Evolutionary conservation across 2,888 invertebrate genomes (phyloP).

Genomic region (Stenotaenia linearis): DNA sequence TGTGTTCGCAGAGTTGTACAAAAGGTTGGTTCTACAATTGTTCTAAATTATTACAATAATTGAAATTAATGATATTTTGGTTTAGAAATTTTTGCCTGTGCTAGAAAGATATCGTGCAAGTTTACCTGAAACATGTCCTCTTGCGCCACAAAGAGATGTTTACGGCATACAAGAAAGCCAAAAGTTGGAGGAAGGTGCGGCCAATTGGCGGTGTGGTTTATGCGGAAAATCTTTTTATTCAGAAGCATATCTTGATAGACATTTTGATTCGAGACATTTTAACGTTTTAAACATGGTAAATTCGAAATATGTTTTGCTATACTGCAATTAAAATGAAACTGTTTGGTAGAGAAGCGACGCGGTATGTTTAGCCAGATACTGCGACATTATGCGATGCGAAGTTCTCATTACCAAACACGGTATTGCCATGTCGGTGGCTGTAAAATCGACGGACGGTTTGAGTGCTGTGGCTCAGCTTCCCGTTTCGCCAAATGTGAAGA

Average conservation of each 20-base stretch:
- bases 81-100: slow-evolving; percentile 78
- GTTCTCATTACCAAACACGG: slow-evolving; percentile 54
- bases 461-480: slow-evolving; percentile 20
- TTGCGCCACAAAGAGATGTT: slow-evolving; percentile 79
- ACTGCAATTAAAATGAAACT: not conserved
- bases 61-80: slow-evolving; percentile 18
- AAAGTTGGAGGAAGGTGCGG: slow-evolving; percentile 75
- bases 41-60: not conserved
- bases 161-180: slow-evolving; percentile 80
- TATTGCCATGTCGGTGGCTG: not conserved
- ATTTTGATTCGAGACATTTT: slow-evolving; percentile 83
- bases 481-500: not conserved
- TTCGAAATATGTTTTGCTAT: not conserved
- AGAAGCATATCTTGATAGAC: slow-evolving; percentile 76
- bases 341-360: slow-evolving; percentile 74
- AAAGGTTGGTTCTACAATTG: slow-evolving; percentile 51
- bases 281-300: slow-evolving; percentile 72
- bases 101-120: slow-evolving; percentile 81
- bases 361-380: slow-evolving; percentile 87
- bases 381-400: slow-evolving; percentile 93
- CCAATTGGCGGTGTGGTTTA: slow-evolving; percentile 84
- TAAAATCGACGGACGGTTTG: not conserved
- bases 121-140: slow-evolving; percentile 80
- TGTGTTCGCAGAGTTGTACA: slow-evolving; percentile 80
- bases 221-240: slow-evolving; percentile 89